Evolutionary conservation across 2,888 invertebrate species (phyloP), one percentile per base, ranked within the genome.

Genomic region (Caenorhabditis panamensis): DNA sequence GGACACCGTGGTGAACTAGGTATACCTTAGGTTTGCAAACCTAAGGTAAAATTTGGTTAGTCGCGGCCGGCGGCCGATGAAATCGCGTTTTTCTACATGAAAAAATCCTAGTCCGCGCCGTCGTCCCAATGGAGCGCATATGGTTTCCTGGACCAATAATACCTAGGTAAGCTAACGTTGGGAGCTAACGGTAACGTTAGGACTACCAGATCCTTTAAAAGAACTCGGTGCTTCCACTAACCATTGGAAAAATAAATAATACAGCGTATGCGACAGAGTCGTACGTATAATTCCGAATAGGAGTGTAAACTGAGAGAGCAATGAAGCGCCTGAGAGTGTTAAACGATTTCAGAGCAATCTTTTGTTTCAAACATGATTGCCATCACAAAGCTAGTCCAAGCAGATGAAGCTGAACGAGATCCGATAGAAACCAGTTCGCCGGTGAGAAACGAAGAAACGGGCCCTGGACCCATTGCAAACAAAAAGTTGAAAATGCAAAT

Each of bases 381-480:
- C 31, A 31, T 31, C 31, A 31, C 31, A 31, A 31, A 31, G 31
- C 75, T 79, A 0, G 79, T 51, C 79, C 79, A 79, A 24, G 64
- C 69, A 5, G 73, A 53, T 0, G 68, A 68, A 1, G 79, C 73
- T 13, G 79, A 68, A 51, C 79, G 49, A 22, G 53, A 56, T 0
- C 51, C 54, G 44, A 75, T 73, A 8, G 58, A 51, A 8, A 79
- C 79, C n/a, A 79, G 28, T 31, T 79, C 79, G 22, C 79, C 79
- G 1, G 79, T 64, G 13, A 79, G 41, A 26, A 79, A 79, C 62
- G 75, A 41, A 11, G 79, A 73, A 0, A 79, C 20, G 20, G 79
- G 79, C 3, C 79, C 79, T 1, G 79, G 79, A 13, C 79, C 79
- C 75, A 79, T 79, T 3, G 79, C 79, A 47, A 79, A 79, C 0